Conservation (phyloP, 2,888 invertebrate species). For the Malthinus flaveolus region DNA sequence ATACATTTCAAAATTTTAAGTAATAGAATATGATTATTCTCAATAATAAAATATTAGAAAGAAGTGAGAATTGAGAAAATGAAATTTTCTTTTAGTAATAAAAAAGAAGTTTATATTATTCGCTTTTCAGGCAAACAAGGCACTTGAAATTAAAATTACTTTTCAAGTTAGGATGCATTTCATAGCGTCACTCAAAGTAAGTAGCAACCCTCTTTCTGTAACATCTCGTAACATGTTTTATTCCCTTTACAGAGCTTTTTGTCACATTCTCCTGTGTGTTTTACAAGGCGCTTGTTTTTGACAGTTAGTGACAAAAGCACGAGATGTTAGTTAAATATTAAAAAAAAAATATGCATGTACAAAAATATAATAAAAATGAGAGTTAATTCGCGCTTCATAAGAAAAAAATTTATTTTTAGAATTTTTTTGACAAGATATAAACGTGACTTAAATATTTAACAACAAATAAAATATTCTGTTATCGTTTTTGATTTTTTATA, state of each 20-base stretch:
- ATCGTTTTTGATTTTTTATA: too few species aligned
- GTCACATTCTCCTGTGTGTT: conserved; percentile 27
- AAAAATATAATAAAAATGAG: too few species aligned
- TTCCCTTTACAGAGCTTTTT: conserved; percentile 30
- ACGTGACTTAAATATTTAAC: too few species aligned
- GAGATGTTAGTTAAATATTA: too few species aligned
- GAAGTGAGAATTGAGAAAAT: background rate
- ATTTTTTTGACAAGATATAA: too few species aligned
- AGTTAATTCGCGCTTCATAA: too few species aligned
- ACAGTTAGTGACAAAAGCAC: conserved; percentile 32
- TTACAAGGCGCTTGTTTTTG: conserved; percentile 30
- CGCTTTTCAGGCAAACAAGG: background rate
- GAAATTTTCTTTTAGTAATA: background rate
- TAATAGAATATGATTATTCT: too few species aligned
- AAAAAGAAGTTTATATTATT: background rate
- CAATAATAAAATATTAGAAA: background rate
- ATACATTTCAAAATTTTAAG: too few species aligned
- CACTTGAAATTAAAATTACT: conserved; percentile 18
- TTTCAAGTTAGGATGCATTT: conserved; percentile 20
- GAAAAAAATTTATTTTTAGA: too few species aligned
- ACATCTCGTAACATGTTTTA: conserved; percentile 28
- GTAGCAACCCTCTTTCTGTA: conserved; percentile 21
- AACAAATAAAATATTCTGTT: too few species aligned
- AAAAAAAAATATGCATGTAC: too few species aligned
- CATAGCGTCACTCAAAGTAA: conserved; percentile 18